Percentiles rank a stretch among this genome's conserved stretches.
Evolutionary conservation across 2,888 invertebrate genomes (phyloP).

Genomic region (Tholera decimalis): DNA sequence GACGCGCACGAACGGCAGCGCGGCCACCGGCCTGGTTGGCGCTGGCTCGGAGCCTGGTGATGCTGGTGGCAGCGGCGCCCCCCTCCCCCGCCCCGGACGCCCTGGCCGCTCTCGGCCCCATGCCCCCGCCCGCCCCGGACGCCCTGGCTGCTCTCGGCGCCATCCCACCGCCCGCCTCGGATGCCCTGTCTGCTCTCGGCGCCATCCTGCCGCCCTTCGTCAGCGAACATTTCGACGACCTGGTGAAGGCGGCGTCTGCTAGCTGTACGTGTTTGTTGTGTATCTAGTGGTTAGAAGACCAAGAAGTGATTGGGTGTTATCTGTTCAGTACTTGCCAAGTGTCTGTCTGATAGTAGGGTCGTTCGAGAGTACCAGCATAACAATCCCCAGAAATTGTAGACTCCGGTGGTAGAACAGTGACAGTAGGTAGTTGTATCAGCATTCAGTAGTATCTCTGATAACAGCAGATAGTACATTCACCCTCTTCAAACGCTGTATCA

Average conservation of each 20-base stretch:
- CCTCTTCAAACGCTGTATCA: background rate
- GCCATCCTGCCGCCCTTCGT: constrained; percentile 71
- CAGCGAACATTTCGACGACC: constrained; percentile 71
- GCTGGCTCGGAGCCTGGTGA: constrained; percentile 31
- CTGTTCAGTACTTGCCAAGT: background rate
- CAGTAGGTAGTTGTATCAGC: no score
- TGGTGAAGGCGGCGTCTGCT: constrained; percentile 74
- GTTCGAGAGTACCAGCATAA: background rate
- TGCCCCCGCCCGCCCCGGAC: constrained; percentile 70
- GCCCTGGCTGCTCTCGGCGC: constrained; percentile 63
- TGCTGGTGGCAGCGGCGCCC: constrained; percentile 35
- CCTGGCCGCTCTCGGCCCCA: constrained; percentile 66
- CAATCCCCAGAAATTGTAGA: background rate
- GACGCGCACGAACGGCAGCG: constrained; percentile 53
- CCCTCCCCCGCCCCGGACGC: constrained; percentile 58
- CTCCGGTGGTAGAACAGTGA: background rate
- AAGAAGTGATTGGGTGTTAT: constrained; percentile 22
- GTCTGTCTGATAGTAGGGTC: background rate
- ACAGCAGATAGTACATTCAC: background rate
- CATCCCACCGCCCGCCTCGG: constrained; percentile 47
- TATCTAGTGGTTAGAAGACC: background rate
- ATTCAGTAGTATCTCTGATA: background rate
- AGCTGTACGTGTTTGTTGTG: constrained; percentile 72
- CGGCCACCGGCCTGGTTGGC: constrained; percentile 44
- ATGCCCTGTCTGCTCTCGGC: constrained; percentile 67